Evolutionary conservation across 2,888 invertebrate species (phyloP), one percentile per base, ranked within the genome.

Genomic region (Parnassius glacialis): DNA sequence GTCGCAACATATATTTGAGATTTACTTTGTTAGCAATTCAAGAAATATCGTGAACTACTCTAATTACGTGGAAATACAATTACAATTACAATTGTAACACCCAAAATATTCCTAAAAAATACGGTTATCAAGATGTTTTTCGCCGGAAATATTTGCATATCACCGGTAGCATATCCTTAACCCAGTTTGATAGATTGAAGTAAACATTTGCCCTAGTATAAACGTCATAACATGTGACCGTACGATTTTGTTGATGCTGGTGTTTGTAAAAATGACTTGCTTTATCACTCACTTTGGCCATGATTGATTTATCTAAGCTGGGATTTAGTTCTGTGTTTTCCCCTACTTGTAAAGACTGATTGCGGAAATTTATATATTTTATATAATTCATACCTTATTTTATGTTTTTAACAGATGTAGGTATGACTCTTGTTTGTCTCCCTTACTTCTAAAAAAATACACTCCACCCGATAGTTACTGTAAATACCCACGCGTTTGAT

Each of bases 301-400:
- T 88, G 89, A 89, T 89, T 88, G 88, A 89, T 89, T 85, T 88
- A 87, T 87, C 85, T 85, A 65, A 68, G 75, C 74, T 64, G 61
- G 7, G 61, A 64, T 56, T 48, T 58, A 45, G 45, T 64, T 65
- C 57, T 44, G 64, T 68, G 64, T 66, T 64, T 69, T 45, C 62
- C 62, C 65, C 66, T 65, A 64, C 57, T 64, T 60, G 50, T 60
- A 59, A 45, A 45, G 50, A 57, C 64, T 44, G 66, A 58, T 57
- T 57, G 58, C 64, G 50, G 51, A 60, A 57, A 66, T 52, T 62
- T 64, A 61, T 62, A 60, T 56, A 43, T 20, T 45, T 45, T 62
- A 59, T 59, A 43, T 59, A 55, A 52, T 51, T 62, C 58, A 62
- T 57, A 57, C 53, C 9, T 52, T 54, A 51, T 62, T 53, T 54